A percentile compares a stretch with the other conserved stretches of the same genome.
Conservation (phyloP, 2,113 vertebrate genomes). For the Irena cyanogastra region DNA sequence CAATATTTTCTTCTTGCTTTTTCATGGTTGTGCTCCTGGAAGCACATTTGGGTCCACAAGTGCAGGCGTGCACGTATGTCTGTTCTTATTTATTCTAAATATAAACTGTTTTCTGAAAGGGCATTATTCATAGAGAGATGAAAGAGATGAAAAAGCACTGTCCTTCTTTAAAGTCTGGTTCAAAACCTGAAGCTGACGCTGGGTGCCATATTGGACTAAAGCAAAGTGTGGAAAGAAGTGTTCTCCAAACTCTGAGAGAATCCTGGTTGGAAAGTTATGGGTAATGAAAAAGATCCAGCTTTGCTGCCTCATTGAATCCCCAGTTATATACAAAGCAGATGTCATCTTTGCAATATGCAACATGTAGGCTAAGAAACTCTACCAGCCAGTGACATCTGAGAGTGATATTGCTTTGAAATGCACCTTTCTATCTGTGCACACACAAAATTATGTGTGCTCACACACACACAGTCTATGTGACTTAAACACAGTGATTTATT, state of each 20-base stretch:
- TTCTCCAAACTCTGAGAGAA: not conserved
- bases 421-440: not conserved
- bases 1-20: not conserved
- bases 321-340: slow-evolving; percentile 45
- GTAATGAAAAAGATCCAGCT: slow-evolving; percentile 24
- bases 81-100: slow-evolving; percentile 53
- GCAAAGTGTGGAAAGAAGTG: not conserved
- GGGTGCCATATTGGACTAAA: slow-evolving; percentile 10
- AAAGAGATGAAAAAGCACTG: slow-evolving; percentile 35
- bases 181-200: not conserved
- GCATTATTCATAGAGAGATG: slow-evolving; percentile 16
- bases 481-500: not conserved
- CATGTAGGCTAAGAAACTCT: not conserved
- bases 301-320: not conserved
- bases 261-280: slow-evolving; percentile 10
- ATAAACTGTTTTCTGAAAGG: slow-evolving; percentile 39
- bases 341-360: not conserved
- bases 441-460: not conserved
- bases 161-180: slow-evolving; percentile 7
- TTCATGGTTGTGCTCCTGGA: slow-evolving; percentile 12
- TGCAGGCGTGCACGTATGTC: not conserved
- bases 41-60: not conserved
- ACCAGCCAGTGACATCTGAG: not conserved
- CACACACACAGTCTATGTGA: not conserved
- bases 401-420: not conserved